Base-by-base conservation (phyloP, 2,888 invertebrate genomes). In the Apocheima hispidaria region DNA sequence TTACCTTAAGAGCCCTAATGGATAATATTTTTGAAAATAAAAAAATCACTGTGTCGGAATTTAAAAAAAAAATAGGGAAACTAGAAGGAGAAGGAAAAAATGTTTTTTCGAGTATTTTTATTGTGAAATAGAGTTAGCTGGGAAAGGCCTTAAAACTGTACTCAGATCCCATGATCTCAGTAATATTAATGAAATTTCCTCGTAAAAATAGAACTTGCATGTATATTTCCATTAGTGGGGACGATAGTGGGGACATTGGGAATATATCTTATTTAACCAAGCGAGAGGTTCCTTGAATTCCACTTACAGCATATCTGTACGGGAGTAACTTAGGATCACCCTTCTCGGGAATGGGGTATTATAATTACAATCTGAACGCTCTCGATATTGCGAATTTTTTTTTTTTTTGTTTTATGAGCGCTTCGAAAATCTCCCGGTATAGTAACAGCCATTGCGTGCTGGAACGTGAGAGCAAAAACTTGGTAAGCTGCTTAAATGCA, bases 401-500 rank as follows among this genome's bases (percentile, higher is more conserved):
- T 65, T 65, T n/a, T 30, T 60, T 65, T 46, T 41, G 57, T 44
- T 64, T 60, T 55, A 52, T 43, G 33, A 54, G 40, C 36, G 38
- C 38, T 64, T 38, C 12, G 33, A 53, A 60, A 50, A 59, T 57
- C 21, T 46, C 52, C 21, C n/a, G 28, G 36, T 68, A 53, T 62
- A 64, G 63, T 65, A 43, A 46, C 60, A 50, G 62, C 44, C 49
- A 66, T 59, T 59, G 60, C 60, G 65, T 63, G 48, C 50, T 53
- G 50, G 67, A 69, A 63, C 56, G 58, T 51, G 48, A 44, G 59
- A 55, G 51, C 50, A 62, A 70, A 66, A 69, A 66, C 58, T 68
- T 69, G 55, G 60, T 72, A 68, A 71, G 73, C 68, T 60, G 65
- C 70, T 75, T 73, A 72, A 68, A 61, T 59, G 55, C 63, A 62